Conservation (phyloP, 2,888 invertebrate genomes). For the Elmis aenea region DNA sequence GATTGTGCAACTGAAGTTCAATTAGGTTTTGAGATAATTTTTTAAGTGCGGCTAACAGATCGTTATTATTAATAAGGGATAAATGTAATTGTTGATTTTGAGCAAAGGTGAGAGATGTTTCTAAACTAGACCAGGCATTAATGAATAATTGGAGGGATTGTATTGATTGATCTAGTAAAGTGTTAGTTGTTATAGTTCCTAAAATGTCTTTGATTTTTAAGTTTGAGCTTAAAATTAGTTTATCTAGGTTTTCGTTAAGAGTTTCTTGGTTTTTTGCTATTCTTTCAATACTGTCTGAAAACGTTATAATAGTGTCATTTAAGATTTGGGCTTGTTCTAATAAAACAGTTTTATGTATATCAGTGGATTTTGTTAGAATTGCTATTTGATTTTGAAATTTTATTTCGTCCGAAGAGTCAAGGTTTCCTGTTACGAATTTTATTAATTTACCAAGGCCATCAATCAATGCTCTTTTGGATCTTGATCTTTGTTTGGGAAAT, state of each 20-base stretch:
- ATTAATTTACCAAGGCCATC: constrained; percentile 1
- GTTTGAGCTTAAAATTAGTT: too few relatives aligned
- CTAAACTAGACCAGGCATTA: neutral
- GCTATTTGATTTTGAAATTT: neutral
- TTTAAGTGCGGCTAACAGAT: too few relatives aligned
- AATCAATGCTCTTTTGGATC: neutral
- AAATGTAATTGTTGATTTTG: constrained; percentile 1
- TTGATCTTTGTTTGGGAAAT: neutral
- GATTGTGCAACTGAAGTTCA: neutral
- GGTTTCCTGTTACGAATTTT: constrained; percentile 2
- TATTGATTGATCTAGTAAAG: too few relatives aligned
- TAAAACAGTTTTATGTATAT: neutral
- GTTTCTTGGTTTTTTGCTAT: too few relatives aligned
- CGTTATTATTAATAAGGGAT: constrained; percentile 1
- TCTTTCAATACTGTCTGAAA: too few relatives aligned
- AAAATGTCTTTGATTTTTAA: too few relatives aligned
- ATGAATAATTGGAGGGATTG: constrained; percentile 3
- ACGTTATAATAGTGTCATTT: too few relatives aligned
- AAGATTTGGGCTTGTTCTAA: neutral
- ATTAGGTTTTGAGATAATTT: neutral
- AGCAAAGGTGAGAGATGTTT: constrained; percentile 1
- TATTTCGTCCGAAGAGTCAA: neutral
- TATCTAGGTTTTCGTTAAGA: too few relatives aligned
- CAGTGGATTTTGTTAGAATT: constrained; percentile 2
- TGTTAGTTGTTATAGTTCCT: too few relatives aligned